Evolutionary conservation across 2,888 invertebrate genomes (phyloP), one percentile per base, ranked within the genome.

Genomic region (Cataglyphis altisquamis): DNA sequence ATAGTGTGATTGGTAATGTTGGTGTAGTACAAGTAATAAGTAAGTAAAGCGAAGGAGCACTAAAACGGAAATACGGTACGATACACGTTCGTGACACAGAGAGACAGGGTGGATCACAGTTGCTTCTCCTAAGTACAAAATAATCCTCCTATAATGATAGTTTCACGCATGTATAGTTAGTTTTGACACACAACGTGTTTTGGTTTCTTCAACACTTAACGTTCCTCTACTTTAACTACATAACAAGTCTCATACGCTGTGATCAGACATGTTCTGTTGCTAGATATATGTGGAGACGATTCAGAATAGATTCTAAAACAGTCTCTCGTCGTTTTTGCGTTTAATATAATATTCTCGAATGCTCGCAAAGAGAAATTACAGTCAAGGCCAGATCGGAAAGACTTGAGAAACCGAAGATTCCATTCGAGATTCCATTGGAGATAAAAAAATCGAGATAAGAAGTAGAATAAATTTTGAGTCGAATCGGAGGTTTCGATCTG

Each of bases 1-100:
- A 84, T 64, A 86, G 85, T 82, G 52, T 73, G 70, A 36, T 83
- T 67, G 60, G 57, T 73, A 45, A 72, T 60, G 72, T 70, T 78
- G 41, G 73, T 80, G 57, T 80, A 78, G 68, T 60, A 60, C 80
- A 29, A 60, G 45, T 52, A 70, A 75, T 68, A 70, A 29, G 45
- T 77, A 68, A 77, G 32, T 80, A 48, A 80, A 72, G 60, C 78
- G 32, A 25, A 73, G 78, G 78, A 80, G 73, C 73, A 48, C 73
- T 80, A 80, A 52, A 52, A 80, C 45, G 45, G 41, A 70, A 57
- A 78, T 70, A 78, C 68, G 10, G 45, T 45, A 41, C 25, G n/a
- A 64, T 60, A 73, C 73, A 80, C 45, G 41, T 80, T 72, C 74
- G 73, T 60, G 73, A 72, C 36, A 72, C 21, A 70, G 57, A 78